Evolutionary conservation across 2,113 vertebrate species (phyloP), one percentile per base, ranked within the genome.

Genomic region (Caloenas nicobarica): DNA sequence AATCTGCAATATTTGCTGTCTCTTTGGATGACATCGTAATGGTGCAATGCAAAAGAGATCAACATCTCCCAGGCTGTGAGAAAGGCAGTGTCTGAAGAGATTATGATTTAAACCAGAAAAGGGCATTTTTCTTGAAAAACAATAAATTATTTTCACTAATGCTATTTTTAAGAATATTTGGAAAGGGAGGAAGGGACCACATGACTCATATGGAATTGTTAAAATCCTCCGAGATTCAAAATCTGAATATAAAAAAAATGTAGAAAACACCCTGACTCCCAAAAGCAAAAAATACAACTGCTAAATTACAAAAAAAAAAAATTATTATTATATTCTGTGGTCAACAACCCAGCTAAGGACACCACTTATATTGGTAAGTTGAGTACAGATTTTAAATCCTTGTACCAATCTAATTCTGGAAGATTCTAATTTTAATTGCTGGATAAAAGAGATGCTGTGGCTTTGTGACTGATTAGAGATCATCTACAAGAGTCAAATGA

Each of bases 1-100:
- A 74, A 94, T 93, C 92, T 78, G 83, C 72, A 90, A 86, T 94
- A 88, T 93, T 95, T 93, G 95, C 79, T 77, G 74, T 86, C 92
- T 91, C 79, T 93, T 89, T 86, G 65, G 61, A 76, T 96, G 90
- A 88, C 83, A 92, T 78, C 2, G 50, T 71, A 95, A 87, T 64
- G 65, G 89, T 62, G 74, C 57, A 91, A 92, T 81, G 69, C 33
- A 81, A 92, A 87, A 91, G 83, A 57, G 83, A 94, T 94, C 91
- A 88, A 19, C 85, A 73, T 89, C 62, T 95, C 77, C 48, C 68
- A 61, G 51, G 65, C 66, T 71, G 48, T 70, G 73, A 90, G 86
- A 83, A 90, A 89, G 51, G 71, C 82, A 34, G 33, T 65, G 64
- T 88, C 84, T 81, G 36, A 65, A 66, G 17, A 48, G 46, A 69